Evolutionary conservation across 2,113 vertebrate genomes (phyloP).

Genomic region (Odocoileus virginianus): DNA sequence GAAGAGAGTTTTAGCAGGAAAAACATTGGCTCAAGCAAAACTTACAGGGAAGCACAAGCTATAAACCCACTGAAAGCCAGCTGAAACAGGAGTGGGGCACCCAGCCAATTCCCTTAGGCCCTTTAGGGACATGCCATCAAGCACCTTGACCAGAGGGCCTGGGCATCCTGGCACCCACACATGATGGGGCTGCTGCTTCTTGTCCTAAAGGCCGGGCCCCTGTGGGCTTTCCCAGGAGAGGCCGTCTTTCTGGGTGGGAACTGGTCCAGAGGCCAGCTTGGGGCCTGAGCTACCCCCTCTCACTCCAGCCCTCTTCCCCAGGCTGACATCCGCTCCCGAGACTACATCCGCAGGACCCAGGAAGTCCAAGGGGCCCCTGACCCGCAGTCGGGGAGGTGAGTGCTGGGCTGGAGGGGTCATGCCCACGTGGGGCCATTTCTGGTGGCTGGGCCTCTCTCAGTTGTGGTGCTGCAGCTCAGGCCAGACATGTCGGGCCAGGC

Average conservation of each 20-base stretch:
- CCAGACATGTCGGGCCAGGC: no score
- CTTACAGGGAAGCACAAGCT: background rate
- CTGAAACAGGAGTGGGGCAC: background rate
- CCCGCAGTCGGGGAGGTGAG: constrained; percentile 9
- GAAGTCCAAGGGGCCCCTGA: background rate
- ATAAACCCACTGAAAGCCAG: fast-evolving
- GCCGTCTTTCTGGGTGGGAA: fast-evolving
- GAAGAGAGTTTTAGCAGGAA: background rate
- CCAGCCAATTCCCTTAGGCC: fast-evolving
- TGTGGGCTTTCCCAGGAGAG: background rate
- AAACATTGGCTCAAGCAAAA: background rate
- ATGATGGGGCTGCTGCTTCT: fast-evolving
- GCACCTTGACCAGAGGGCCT: background rate
- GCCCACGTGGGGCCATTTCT: fast-evolving
- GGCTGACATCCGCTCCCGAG: constrained; percentile 91
- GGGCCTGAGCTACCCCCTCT: background rate
- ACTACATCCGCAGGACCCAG: constrained; percentile 84
- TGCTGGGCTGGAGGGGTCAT: background rate
- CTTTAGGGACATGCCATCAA: background rate
- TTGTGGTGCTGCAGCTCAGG: background rate
- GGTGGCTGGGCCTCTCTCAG: background rate
- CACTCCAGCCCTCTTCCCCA: constrained; percentile 59
- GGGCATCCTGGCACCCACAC: background rate
- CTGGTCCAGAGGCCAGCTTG: background rate
- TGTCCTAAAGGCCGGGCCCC: fast-evolving